These are phyloP conservation scores for Ceraclea dissimilis DNA, from an alignment of 2,888 invertebrate species.

Conservation along the genomic window DNA sequence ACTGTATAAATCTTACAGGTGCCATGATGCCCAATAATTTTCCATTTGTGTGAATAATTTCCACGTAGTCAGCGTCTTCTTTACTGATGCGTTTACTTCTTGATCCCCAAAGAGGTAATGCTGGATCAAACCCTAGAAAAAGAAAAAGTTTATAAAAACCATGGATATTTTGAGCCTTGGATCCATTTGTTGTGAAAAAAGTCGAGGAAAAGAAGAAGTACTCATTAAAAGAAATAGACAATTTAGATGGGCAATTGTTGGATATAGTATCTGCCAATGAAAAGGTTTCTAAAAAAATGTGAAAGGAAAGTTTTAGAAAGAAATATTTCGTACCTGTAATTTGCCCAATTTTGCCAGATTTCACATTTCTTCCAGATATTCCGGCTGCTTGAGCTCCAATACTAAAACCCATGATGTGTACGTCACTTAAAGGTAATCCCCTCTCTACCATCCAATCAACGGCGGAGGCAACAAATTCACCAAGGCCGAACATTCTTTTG, in stretches of 20 bases:
- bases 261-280: no score
- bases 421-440: slow-evolving; percentile 21
- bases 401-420: slow-evolving; percentile 51
- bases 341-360: slow-evolving; percentile 43
- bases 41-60: slow-evolving; percentile 7
- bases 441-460: slow-evolving; percentile 13
- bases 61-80: slow-evolving; percentile 9
- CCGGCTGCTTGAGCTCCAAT: slow-evolving; percentile 53
- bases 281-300: no score
- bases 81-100: slow-evolving; percentile 22
- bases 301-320: no score
- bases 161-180: no score
- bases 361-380: slow-evolving; percentile 47
- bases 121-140: slow-evolving; percentile 9
- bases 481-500: slow-evolving; percentile 4
- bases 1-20: neutral
- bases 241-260: no score
- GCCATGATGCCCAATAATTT: neutral
- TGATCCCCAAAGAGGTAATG: slow-evolving; percentile 8
- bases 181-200: no score
- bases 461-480: neutral
- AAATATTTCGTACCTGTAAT: slow-evolving; percentile 46
- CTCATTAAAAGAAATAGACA: no score
- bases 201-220: no score
- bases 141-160: no score